Base-by-base conservation (phyloP, 2,888 invertebrate genomes). In the Protophormia terraenovae region DNA sequence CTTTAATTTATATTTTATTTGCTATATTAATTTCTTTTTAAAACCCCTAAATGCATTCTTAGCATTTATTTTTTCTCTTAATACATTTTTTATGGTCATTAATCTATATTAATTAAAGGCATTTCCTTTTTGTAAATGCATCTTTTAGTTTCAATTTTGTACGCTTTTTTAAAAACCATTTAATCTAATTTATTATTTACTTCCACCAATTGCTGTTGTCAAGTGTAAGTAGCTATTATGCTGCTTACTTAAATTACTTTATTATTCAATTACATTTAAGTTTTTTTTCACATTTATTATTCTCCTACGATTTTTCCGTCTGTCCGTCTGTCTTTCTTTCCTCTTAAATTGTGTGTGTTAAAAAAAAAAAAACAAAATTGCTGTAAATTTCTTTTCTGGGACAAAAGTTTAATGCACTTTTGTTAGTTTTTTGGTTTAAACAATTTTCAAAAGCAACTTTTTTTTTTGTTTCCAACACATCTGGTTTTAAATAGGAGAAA, bases 381-480 rank as follows among this genome's bases (percentile, higher is more conserved):
- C 77, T 67, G 29, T 45, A 32, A 22, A 60, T 82, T 69, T 69
- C 7, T 67, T 78, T 86, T 81, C 64, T 86, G 80, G 86, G 64
- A 80, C 80, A 77, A 77, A 83, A 83, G 86, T 86, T 67, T 80
- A 81, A 77, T 86, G 71, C 83, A 83, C 86, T 83, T 60, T 69
- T 7, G 27, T 35, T 58, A 5, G 27, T 38, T 29, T 47, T 53
- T 75, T 79, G 45, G 3, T 50, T 38, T 41, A 1, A 6, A 8
- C 6, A 4, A 1, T 66, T 53, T n/a, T 62, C 10, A n/a, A n/a
- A n/a, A n/a, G n/a, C n/a, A n/a, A n/a, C 6, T 6, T 16, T 55
- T 58, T 22, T 29, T 14, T 47, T 64, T 14, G 6, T 50, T 58
- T 72, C n/a, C 45, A 29, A 35, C 62, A 79, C 79, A 83, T 79